A percentile compares a stretch with the other conserved stretches of the same genome.
Evolutionary conservation across 2,888 invertebrate species (phyloP).

Genomic region (Selenia dentaria): DNA sequence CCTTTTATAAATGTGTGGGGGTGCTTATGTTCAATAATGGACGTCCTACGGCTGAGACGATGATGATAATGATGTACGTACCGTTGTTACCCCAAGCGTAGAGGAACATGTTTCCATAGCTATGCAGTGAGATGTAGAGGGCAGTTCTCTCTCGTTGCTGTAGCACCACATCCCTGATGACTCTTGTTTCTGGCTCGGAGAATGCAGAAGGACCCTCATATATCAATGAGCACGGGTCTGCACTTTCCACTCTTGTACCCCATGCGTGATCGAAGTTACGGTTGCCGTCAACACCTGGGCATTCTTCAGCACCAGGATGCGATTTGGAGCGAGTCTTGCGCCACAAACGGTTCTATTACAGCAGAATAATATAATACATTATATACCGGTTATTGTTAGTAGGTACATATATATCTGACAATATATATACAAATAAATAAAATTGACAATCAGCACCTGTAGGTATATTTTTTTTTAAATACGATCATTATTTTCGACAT

Average conservation of each 20-base stretch:
- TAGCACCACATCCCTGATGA: conserved; percentile 85
- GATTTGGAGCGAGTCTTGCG: conserved; percentile 87
- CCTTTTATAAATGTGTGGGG: too few species aligned
- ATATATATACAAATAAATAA: too few species aligned
- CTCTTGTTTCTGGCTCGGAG: conserved; percentile 87
- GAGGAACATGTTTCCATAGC: conserved; percentile 88
- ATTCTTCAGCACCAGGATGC: conserved; percentile 66
- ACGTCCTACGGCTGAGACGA: too few species aligned
- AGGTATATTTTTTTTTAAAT: too few species aligned
- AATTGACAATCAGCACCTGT: too few species aligned
- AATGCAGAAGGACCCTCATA: conserved; percentile 87
- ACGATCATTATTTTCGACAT: too few species aligned
- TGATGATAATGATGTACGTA: too few species aligned
- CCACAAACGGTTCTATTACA: conserved; percentile 86
- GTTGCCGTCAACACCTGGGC: conserved; percentile 91
- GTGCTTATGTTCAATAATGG: too few species aligned
- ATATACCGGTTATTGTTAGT: too few species aligned
- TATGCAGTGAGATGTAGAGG: conserved; percentile 90
- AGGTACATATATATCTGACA: too few species aligned
- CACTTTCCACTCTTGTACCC: conserved; percentile 81
- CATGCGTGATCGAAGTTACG: conserved; percentile 91
- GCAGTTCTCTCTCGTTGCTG: conserved; percentile 75
- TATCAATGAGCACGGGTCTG: conserved; percentile 84
- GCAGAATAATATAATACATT: too few species aligned
- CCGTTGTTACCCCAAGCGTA: conserved; percentile 89